Evolutionary conservation across 2,113 vertebrate genomes (phyloP).

Genomic region (Zosterops hypoxanthus): DNA sequence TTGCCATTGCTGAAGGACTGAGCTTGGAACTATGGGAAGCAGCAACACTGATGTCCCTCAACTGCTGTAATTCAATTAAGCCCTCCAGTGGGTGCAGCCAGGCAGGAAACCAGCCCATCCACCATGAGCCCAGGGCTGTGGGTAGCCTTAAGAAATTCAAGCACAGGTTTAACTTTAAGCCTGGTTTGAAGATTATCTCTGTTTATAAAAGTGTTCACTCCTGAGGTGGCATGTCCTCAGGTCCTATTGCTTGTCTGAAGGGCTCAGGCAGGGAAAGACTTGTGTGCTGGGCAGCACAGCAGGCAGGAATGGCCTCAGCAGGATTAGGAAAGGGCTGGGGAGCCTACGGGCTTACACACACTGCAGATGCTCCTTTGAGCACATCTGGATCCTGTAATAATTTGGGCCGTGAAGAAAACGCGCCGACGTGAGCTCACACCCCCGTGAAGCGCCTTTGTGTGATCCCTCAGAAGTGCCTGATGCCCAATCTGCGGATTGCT

Average conservation of each 20-base stretch:
- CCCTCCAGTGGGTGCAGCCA: not conserved
- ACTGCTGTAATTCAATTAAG: not conserved
- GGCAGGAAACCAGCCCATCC: not conserved
- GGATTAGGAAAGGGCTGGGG: not conserved
- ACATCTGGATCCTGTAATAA: conserved; percentile 56
- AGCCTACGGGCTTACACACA: not conserved
- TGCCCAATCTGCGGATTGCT: conserved; percentile 22
- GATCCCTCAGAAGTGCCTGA: conserved; percentile 47
- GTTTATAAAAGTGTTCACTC: not conserved
- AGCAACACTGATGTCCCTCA: not conserved
- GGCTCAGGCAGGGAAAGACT: not conserved
- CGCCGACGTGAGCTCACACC: conserved; percentile 11
- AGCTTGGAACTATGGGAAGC: not conserved
- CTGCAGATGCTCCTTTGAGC: conserved; percentile 1
- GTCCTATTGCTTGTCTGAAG: not conserved
- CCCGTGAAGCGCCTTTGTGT: conserved; percentile 27
- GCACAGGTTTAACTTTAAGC: not conserved
- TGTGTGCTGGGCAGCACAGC: not conserved
- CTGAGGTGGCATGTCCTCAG: rapidly evolving
- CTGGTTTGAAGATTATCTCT: not conserved
- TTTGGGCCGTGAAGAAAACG: not conserved
- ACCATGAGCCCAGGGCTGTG: rapidly evolving
- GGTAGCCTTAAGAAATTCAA: rapidly evolving
- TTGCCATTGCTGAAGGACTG: not conserved
- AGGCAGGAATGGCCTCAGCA: not conserved